A percentile compares a stretch with the other conserved stretches of the same genome.
Evolutionary conservation across 2,113 vertebrate genomes (phyloP).

Genomic region (Nettapus auritus): DNA sequence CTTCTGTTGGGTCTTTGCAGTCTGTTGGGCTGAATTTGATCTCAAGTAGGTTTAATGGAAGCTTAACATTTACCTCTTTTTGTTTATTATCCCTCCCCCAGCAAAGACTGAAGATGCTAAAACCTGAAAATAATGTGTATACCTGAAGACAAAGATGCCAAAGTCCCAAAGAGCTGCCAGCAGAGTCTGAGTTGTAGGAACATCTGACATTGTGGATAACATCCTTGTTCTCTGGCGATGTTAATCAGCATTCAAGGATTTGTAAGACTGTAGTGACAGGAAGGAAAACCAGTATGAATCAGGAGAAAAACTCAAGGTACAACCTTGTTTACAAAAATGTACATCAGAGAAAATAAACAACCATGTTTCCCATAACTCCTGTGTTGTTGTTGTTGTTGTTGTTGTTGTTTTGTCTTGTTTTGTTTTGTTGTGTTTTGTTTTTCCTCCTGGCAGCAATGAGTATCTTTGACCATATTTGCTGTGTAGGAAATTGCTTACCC

Average conservation of each 20-base stretch:
- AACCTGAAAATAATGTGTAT: neutral
- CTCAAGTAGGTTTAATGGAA: neutral
- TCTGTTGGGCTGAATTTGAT: neutral
- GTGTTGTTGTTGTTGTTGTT: rapidly evolving
- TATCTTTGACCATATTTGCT: neutral
- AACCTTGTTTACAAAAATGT: neutral
- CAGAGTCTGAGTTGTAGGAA: neutral
- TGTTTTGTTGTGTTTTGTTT: neutral
- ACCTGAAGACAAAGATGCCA: neutral
- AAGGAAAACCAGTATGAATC: neutral
- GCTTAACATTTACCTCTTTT: neutral
- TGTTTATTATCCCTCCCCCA: neutral
- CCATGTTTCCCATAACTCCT: neutral
- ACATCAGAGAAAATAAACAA: neutral
- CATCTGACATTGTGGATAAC: neutral
- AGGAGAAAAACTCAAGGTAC: neutral
- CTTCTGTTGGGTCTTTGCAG: neutral
- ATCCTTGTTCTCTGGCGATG: neutral
- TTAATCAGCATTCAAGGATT: neutral
- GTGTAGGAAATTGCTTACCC: neutral
- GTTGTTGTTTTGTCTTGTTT: too few relatives aligned
- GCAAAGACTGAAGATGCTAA: neutral
- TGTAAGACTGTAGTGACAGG: neutral
- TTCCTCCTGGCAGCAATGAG: neutral
- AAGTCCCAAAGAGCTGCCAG: neutral